Evolutionary conservation across 2,888 invertebrate genomes (phyloP), one percentile per base, ranked within the genome.

Genomic region (Rhynchonema sp.): DNA sequence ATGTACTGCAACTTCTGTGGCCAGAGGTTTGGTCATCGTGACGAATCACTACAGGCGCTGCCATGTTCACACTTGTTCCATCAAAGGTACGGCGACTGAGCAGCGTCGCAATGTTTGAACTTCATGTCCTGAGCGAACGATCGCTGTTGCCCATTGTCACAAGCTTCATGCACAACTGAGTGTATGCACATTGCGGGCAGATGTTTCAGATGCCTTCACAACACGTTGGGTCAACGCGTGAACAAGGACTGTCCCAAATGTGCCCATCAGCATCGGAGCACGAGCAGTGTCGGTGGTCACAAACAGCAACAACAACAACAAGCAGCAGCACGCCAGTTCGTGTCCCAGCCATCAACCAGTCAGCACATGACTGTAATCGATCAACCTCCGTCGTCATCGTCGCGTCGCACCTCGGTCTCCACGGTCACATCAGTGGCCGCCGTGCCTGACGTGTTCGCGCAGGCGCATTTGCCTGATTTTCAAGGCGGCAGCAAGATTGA

Each of bases 1-100:
- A 66, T 76, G 23, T 73, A 73, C 62, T 77, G 77, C 67, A 75
- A 75, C 25, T 74, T 76, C 55, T 77, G 77, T 65, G 73, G 73
- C 17, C 74, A 74, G 60, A 60, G 73, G 56, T 72, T 67, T 56
- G 72, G 68, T 2, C 59, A 64, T 28, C 66, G 65, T 53, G 69
- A 72, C 55, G 70, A 70, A 49, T 65, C 66, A 23, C 63, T 72
- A n/a, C 71, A 70, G 61, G 72, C 72, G n/a, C 63, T 72, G 25
- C 62, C 69, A 20, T 72, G 72, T 59, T 72, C 72, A 2, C 72
- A 72, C 57, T 70, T 72, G 53, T 72, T 72, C 58, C 72, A 72
- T 58, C 71, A 72, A 61, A 66, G 66, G 66, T 67, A 27, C 25
- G 25, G 20, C 22, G 6, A 9, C 3, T 13, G 9, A 20, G 13